Percentiles rank a stretch among this genome's conserved stretches.
Evolutionary conservation across 2,888 invertebrate species (phyloP).

Genomic region (Spodoptera picta): DNA sequence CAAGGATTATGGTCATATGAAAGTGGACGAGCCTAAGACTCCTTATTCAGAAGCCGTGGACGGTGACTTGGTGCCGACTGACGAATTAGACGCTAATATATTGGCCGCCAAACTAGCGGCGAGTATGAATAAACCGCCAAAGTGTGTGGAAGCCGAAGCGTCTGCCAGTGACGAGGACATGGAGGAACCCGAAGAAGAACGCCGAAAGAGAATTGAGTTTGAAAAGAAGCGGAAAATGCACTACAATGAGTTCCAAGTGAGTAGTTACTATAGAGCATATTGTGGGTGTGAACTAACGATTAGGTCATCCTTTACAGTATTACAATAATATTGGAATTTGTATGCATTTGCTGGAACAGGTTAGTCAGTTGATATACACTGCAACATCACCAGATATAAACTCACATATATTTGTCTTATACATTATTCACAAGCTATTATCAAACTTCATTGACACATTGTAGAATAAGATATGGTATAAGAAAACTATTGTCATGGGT

Average conservation of each 20-base stretch:
- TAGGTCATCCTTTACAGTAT: constrained; percentile 44
- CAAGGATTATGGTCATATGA: constrained; percentile 99
- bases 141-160: constrained; percentile 79
- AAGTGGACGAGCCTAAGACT: constrained; percentile 98
- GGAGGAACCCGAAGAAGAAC: constrained; percentile 90
- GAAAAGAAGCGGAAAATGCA: constrained; percentile 98
- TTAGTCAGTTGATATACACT: constrained; percentile 1
- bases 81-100: constrained; percentile 91
- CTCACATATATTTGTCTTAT: constrained; percentile 1
- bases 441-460: not conserved
- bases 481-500: constrained; percentile 17
- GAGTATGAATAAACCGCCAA: constrained; percentile 86
- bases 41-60: constrained; percentile 92
- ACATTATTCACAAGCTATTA: constrained; percentile 16
- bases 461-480: not conserved
- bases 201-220: constrained; percentile 92
- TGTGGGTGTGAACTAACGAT: constrained; percentile 42
- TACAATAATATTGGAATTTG: constrained; percentile 24
- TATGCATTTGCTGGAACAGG: constrained; percentile 4
- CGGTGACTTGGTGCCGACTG: constrained; percentile 88
- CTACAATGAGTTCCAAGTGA: constrained; percentile 96
- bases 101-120: constrained; percentile 92
- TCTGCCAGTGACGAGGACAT: constrained; percentile 89
- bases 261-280: constrained; percentile 26
- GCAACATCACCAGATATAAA: not conserved